phyloP scores from a whole-genome alignment of 2,797 vertebrate species.

The Sandelia bainsii region DNA sequence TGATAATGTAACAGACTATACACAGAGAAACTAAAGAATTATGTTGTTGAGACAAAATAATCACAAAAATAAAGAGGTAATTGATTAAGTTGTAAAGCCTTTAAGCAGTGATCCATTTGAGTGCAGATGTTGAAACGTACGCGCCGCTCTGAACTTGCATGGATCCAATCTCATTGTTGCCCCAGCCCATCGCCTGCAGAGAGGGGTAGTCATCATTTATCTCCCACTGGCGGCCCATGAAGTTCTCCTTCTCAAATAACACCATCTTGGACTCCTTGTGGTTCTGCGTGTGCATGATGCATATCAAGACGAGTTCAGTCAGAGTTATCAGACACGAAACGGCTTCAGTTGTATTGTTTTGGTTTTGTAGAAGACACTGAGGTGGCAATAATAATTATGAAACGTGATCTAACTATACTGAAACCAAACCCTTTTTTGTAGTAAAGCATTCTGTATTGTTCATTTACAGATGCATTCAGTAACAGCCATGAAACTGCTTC shows the following conservation, averaged over 20 bases:
- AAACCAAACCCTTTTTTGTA: background rate
- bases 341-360: background rate
- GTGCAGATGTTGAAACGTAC: conserved; percentile 82
- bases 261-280: conserved; percentile 95
- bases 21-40: too few species aligned
- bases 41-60: background rate
- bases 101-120: background rate
- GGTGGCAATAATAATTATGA: background rate
- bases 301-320: conserved; percentile 3
- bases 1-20: too few species aligned
- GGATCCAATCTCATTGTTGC: conserved; percentile 95
- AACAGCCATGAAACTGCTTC: background rate
- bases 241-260: conserved; percentile 94
- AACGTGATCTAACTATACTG: too few species aligned
- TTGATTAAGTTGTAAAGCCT: background rate
- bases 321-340: background rate
- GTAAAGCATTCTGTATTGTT: background rate
- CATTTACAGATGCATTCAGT: background rate
- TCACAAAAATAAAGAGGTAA: background rate
- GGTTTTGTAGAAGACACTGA: background rate
- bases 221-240: conserved; percentile 94
- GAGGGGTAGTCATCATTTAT: conserved; percentile 94
- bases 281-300: conserved; percentile 81
- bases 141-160: conserved; percentile 94
- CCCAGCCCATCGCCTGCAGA: conserved; percentile 97